A percentile compares a stretch with the other conserved stretches of the same genome.
These are phyloP conservation scores for Arrhopalites spinosus DNA, from an alignment of 2,888 invertebrate species.

Conservation along the genomic window DNA sequence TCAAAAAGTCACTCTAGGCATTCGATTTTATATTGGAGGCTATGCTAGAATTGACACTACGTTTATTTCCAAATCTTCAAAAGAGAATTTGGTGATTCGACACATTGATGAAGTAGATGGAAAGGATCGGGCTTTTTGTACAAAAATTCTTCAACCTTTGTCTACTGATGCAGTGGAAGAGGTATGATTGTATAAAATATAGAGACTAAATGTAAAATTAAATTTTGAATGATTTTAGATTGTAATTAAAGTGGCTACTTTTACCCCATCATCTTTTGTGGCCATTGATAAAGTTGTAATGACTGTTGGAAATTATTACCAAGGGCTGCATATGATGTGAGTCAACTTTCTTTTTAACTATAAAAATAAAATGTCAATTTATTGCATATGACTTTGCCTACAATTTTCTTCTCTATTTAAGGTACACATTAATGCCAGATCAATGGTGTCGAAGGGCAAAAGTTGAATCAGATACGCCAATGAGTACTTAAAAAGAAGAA, in stretches of 20 bases:
- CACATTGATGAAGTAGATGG: neutral
- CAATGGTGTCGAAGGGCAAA: no score
- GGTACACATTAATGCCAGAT: no score
- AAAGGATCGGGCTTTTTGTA: neutral
- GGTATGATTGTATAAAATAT: neutral
- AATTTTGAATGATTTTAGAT: constrained; percentile 11
- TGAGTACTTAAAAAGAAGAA: no score
- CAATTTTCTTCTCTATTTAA: no score
- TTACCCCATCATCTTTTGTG: neutral
- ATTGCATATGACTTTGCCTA: no score
- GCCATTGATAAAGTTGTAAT: constrained; percentile 17
- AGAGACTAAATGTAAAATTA: neutral
- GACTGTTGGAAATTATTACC: constrained; percentile 2
- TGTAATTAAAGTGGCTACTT: neutral
- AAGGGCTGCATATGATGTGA: constrained; percentile 28
- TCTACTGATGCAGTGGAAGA: neutral
- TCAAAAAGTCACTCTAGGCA: neutral
- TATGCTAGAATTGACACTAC: neutral
- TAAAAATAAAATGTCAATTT: no score
- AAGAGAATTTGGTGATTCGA: neutral
- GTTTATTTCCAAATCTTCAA: neutral
- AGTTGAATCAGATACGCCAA: no score
- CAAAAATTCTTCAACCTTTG: neutral
- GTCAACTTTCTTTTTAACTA: no score
- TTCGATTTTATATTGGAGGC: constrained; percentile 1